A percentile compares a stretch with the other conserved stretches of the same genome.
Conservation (phyloP, 2,113 vertebrate species). For the Ciconia stormi region DNA sequence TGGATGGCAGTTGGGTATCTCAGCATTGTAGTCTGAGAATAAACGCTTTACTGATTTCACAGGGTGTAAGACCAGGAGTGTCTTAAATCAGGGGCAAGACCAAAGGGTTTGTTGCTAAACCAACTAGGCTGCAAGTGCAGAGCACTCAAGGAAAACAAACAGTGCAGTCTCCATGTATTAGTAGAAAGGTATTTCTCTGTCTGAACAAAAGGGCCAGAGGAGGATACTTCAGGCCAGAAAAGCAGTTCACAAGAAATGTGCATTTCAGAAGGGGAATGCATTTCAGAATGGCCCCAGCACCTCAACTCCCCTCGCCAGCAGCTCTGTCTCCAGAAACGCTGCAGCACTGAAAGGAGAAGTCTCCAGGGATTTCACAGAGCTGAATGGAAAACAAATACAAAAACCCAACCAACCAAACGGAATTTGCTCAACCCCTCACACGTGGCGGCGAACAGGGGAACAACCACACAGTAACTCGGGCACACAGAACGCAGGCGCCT, state of each 20-base stretch:
- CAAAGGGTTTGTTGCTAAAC: neutral
- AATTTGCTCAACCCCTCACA: neutral
- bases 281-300: too few relatives aligned
- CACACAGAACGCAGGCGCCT: neutral
- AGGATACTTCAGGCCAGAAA: neutral
- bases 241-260: neutral
- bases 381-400: neutral
- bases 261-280: neutral
- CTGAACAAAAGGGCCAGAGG: neutral
- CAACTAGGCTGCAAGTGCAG: neutral
- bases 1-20: neutral
- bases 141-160: neutral
- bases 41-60: neutral
- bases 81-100: neutral
- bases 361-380: neutral
- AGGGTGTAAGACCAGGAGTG: too few relatives aligned
- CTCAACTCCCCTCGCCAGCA: neutral
- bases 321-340: neutral
- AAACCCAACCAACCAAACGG: neutral
- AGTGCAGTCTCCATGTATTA: accelerated
- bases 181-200: neutral
- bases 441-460: neutral
- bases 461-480: neutral
- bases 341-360: neutral
- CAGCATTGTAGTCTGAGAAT: neutral